Conservation (phyloP, 2,888 invertebrate genomes). For the Siphonodentalium dalli region DNA sequence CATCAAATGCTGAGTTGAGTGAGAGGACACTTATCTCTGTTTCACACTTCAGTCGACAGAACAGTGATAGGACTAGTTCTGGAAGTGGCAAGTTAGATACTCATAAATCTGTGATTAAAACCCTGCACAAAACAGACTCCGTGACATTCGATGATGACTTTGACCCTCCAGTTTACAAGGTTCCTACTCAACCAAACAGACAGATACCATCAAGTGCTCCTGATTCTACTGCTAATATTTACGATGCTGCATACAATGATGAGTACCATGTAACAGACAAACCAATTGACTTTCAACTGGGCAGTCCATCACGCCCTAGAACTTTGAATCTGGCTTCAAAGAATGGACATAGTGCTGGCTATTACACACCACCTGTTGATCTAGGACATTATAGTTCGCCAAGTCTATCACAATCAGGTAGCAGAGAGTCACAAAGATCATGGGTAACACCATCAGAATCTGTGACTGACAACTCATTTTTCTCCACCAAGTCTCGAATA, state of each 20-base stretch:
- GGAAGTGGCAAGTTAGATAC: conserved; percentile 47
- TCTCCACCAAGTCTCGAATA: conserved; percentile 73
- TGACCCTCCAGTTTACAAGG: conserved; percentile 36
- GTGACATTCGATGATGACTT: conserved; percentile 63
- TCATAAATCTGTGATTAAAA: conserved; percentile 50
- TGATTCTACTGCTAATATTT: conserved; percentile 60
- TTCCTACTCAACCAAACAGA: conserved; percentile 70
- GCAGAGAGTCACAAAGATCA: conserved; percentile 28
- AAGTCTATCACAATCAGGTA: conserved; percentile 15
- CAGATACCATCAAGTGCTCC: conserved; percentile 82
- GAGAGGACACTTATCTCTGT: conserved; percentile 37
- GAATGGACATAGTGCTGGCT: conserved; percentile 58
- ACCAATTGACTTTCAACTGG: no score
- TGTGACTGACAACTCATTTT: conserved; percentile 83
- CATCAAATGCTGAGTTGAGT: conserved; percentile 46
- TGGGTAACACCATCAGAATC: conserved; percentile 34
- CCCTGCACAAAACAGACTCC: conserved; percentile 50
- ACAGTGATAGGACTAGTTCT: conserved; percentile 53
- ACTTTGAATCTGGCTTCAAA: conserved; percentile 73
- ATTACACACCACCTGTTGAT: conserved; percentile 30
- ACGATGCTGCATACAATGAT: conserved; percentile 3
- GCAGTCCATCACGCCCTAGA: conserved; percentile 73
- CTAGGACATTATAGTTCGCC: conserved; percentile 29
- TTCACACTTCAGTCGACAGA: conserved; percentile 40
- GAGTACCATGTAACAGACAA: conserved; percentile 34